Evolutionary conservation across 1,140 invertebrate species (phyloP).

Genomic region (Ostrea edulis): DNA sequence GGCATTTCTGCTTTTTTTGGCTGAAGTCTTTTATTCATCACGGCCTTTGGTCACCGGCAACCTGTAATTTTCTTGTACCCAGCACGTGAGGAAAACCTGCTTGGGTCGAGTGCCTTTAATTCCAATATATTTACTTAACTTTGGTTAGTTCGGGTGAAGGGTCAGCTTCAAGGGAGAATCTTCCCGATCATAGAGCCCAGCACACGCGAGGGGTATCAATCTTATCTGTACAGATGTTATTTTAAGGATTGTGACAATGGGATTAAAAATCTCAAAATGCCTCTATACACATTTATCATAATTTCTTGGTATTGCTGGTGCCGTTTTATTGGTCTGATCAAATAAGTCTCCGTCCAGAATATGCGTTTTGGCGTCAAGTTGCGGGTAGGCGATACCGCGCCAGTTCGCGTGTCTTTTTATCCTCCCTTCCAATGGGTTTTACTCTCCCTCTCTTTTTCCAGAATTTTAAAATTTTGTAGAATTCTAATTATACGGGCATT

Average conservation of each 20-base stretch:
- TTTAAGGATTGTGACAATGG: constrained; percentile 31
- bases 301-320: constrained; percentile 2
- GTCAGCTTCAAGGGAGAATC: neutral
- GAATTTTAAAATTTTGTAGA: neutral
- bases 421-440: constrained; percentile 22
- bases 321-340: neutral
- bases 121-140: constrained; percentile 36
- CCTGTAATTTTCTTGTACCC: constrained; percentile 35
- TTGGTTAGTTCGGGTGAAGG: constrained; percentile 19
- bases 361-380: constrained; percentile 6
- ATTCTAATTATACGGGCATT: constrained; percentile 35
- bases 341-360: constrained; percentile 28
- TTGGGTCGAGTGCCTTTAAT: neutral
- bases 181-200: neutral
- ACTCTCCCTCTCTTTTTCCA: neutral
- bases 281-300: constrained; percentile 23
- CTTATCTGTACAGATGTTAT: constrained; percentile 39
- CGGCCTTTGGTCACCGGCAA: constrained; percentile 25
- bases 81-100: constrained; percentile 26
- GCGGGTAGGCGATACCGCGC: constrained; percentile 24
- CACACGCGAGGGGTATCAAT: constrained; percentile 16
- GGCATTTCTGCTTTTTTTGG: constrained; percentile 33
- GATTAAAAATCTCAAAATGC: constrained; percentile 37
- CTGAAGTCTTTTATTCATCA: neutral
- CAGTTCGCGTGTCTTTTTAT: constrained; percentile 14